Evolutionary conservation across 2,797 vertebrate species (phyloP), one percentile per base, ranked within the genome.

Genomic region (Urosaurus nigricauda): DNA sequence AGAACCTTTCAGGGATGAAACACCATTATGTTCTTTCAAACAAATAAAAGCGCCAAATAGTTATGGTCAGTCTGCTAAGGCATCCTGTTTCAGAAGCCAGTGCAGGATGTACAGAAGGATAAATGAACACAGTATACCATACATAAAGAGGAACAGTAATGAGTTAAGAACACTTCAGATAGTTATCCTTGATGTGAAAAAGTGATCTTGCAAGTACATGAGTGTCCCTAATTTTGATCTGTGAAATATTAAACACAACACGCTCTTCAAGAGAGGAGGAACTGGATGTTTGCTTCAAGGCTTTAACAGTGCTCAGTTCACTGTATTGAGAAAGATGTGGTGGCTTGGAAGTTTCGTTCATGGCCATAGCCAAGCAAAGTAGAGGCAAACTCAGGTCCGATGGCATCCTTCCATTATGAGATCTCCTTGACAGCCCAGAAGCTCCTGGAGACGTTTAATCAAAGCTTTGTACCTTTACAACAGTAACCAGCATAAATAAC

Each of bases 391-490:
- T n/a, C 60, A 51, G 29, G 29, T 86, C 56, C 58, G 26, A 21
- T 63, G 37, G 35, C 21, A 63, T 63, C 24, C 70, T 51, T 43
- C 53, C 29, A 51, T 26, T 63, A 35, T 51, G 43, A 89, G 17
- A 37, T 21, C 70, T 53, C 32, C 24, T 63, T 32, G 35, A 6
- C 47, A 40, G 63, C 40, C 29, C 73, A 75, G 58, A 81, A 82
- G 77, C 35, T 37, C 21, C 24, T 40, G 74, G 26, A 56, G 87
- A 78, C 2, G 80, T 11, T 75, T 78, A 91, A 87, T 58, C n/a
- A 86, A 51, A 89, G 79, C 58, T 83, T 63, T 82, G 9, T 86
- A 81, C 16, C 73, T 91, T 89, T 86, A 37, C 29, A 89, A 89
- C 35, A 75, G 5, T 58, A 21, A 65, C 16, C 84, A 87, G 1